Percentiles rank a stretch among this genome's conserved stretches.
These are phyloP conservation scores for Agonopterix alstromeriana DNA, from an alignment of 2,888 invertebrate species.

Conservation along the genomic window DNA sequence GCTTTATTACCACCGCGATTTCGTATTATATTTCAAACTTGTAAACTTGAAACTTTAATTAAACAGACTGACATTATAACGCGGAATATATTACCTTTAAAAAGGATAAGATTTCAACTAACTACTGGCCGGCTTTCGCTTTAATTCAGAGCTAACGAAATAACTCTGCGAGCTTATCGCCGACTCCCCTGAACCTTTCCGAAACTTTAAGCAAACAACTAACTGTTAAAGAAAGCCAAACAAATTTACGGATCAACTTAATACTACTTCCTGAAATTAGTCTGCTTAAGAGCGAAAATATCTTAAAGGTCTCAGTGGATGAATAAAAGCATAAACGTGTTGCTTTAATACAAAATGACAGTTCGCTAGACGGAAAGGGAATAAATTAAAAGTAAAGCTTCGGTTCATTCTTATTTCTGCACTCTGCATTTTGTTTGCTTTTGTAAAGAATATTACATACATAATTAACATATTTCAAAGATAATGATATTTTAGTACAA, in stretches of 20 bases:
- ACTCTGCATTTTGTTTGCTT: constrained; percentile 6
- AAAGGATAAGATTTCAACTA: constrained; percentile 31
- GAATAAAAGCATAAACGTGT: constrained; percentile 63
- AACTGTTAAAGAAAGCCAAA: constrained; percentile 50
- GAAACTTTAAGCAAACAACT: constrained; percentile 49
- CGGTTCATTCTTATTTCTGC: constrained; percentile 48
- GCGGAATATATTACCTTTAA: constrained; percentile 38
- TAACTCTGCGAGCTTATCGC: constrained; percentile 39
- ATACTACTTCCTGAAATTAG: constrained; percentile 30
- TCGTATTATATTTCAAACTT: constrained; percentile 53
- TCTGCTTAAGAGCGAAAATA: constrained; percentile 34
- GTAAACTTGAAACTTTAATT: constrained; percentile 43
- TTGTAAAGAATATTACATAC: not conserved
- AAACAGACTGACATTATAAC: constrained; percentile 34
- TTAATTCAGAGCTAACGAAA: constrained; percentile 46
- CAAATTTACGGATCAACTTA: constrained; percentile 44
- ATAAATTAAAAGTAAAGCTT: constrained; percentile 63
- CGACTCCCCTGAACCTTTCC: constrained; percentile 34
- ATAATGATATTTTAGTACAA: not conserved
- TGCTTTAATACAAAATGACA: constrained; percentile 51
- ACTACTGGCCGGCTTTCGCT: constrained; percentile 41
- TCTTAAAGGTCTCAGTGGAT: constrained; percentile 29
- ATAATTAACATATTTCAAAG: no score
- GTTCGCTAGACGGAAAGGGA: constrained; percentile 43
- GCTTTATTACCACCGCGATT: constrained; percentile 51